phyloP scores from a whole-genome alignment of 2,113 vertebrate genomes.

The Leucopternis melanops region DNA sequence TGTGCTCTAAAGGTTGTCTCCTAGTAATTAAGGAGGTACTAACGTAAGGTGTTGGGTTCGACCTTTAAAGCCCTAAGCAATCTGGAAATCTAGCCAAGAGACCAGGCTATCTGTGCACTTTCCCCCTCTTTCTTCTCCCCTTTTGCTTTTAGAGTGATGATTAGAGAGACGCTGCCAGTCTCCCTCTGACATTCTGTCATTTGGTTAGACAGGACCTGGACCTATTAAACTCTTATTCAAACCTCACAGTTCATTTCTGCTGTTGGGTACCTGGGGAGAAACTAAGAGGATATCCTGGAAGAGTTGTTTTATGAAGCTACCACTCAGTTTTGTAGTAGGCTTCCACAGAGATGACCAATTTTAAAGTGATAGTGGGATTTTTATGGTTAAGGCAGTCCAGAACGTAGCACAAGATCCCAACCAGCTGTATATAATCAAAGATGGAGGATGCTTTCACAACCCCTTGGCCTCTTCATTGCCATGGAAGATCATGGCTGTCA shows the following conservation, averaged over 20 bases:
- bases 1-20: not conserved
- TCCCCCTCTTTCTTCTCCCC: not conserved
- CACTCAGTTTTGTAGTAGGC: not conserved
- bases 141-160: not conserved
- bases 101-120: not conserved
- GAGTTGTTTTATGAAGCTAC: not conserved
- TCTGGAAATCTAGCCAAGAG: not conserved
- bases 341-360: not conserved
- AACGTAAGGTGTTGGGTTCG: not conserved
- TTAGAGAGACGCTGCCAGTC: not conserved
- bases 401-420: not conserved
- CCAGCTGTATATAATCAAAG: not conserved
- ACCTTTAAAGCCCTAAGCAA: not conserved
- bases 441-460: not conserved
- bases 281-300: not conserved
- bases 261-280: not conserved
- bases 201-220: not conserved
- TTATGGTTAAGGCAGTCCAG: not conserved
- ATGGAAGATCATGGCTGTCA: not conserved
- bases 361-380: not conserved
- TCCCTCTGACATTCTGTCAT: not conserved
- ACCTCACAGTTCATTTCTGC: conserved; percentile 4
- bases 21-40: not conserved
- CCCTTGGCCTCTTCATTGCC: not conserved
- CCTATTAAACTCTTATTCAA: not conserved